phyloP scores from a whole-genome alignment of 1,140 invertebrate genomes.

The Goniozus legneri region DNA sequence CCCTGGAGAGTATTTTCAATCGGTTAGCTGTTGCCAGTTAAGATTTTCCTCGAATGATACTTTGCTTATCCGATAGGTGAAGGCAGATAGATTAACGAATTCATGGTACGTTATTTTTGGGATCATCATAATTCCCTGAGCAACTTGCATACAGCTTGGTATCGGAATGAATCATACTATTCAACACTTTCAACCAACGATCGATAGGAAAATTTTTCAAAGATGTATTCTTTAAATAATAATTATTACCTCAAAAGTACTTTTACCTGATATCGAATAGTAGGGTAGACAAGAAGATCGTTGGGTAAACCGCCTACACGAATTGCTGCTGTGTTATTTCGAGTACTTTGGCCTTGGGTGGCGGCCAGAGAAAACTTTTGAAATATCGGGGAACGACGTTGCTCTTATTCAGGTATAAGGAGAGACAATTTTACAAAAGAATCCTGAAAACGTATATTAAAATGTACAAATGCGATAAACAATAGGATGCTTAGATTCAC shows the following conservation, averaged over 20 bases:
- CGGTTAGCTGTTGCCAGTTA: constrained; percentile 16
- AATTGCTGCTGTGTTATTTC: constrained; percentile 43
- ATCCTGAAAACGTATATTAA: no score
- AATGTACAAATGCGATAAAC: no score
- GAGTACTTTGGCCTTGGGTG: constrained; percentile 41
- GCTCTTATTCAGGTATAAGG: constrained; percentile 15
- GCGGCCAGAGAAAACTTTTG: constrained; percentile 44
- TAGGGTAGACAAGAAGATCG: constrained; percentile 27
- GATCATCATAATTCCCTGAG: no score
- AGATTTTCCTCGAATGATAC: constrained; percentile 8
- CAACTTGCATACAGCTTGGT: no score
- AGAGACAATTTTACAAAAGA: no score
- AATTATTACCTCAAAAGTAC: constrained; percentile 14
- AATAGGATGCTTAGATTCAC: no score
- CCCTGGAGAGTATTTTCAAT: constrained; percentile 28
- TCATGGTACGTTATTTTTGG: constrained; percentile 20
- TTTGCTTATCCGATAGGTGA: constrained; percentile 24
- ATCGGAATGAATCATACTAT: no score
- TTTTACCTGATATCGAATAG: constrained; percentile 26
- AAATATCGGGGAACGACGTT: constrained; percentile 30
- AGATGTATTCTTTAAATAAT: no score
- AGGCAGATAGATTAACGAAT: constrained; percentile 18
- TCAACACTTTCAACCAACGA: no score
- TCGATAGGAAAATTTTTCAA: no score
- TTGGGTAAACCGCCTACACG: constrained; percentile 33